Base-by-base conservation (phyloP, 92 coral and sea anemone genomes). In the Diadumene lineata region DNA sequence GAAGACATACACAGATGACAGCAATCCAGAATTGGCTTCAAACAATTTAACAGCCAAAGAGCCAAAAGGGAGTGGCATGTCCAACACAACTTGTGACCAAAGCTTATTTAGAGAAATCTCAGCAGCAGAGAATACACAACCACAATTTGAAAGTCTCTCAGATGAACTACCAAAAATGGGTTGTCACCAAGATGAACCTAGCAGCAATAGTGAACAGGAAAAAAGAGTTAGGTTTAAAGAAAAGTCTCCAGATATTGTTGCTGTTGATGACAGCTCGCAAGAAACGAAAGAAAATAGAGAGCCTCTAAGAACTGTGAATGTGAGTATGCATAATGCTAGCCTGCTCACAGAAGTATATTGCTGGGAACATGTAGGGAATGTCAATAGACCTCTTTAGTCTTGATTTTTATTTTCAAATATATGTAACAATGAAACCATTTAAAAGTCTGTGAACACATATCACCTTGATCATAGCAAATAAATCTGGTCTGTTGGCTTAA, bases 261-360 rank as follows among this genome's bases (percentile, higher is more conserved):
- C 48, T 4, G 74, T 43, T 23, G 33, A 61, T 29, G 66, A 38
- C n/a, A 21, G 32, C 34, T 62, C 62, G 56, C 55, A 56, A 3
- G 77, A 72, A 9, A 34, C 30, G 29, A 74, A 74, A 48, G 79
- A 74, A 64, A 74, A 74, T 38, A 2, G 56, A 28, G 53, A 50
- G 31, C 79, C 60, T 38, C 60, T 60, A 61, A 68, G 34, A 60
- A 22, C 26, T 17, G 25, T 31, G n/a, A 19, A 31, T 70, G 55
- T 43, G 2, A 1, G 58, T 69, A 30, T 9, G 2, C 58, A n/a
- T n/a, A n/a, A n/a, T n/a, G n/a, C n/a, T n/a, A n/a, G n/a, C n/a
- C n/a, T n/a, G n/a, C n/a, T n/a, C n/a, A n/a, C n/a, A n/a, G n/a
- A n/a, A n/a, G n/a, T n/a, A n/a, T n/a, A n/a, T n/a, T n/a, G n/a